Percentiles rank a stretch among this genome's conserved stretches.
Conservation (phyloP, 2,797 vertebrate genomes). For the Euphonia xanthogaster region DNA sequence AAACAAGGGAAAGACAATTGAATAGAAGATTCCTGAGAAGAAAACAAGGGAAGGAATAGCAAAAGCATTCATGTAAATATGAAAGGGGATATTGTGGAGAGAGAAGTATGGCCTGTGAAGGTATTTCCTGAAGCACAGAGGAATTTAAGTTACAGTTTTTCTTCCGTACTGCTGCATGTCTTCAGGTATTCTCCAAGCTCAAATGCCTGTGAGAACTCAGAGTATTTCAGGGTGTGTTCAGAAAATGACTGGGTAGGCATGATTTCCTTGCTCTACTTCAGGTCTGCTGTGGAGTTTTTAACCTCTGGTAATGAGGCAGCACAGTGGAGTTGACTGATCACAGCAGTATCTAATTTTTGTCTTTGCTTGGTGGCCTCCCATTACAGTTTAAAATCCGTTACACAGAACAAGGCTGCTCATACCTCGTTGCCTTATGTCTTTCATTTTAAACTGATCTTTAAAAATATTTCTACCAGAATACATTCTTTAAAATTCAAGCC, state of each 20-base stretch:
- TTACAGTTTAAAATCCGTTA: not conserved
- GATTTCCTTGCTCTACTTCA: not conserved
- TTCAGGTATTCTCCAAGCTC: not conserved
- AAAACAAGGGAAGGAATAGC: not conserved
- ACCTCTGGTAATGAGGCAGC: not conserved
- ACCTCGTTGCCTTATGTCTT: not conserved
- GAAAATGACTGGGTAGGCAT: not conserved
- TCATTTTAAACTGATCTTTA: not conserved
- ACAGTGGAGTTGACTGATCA: not conserved
- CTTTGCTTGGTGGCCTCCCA: not conserved
- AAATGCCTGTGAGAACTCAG: not conserved
- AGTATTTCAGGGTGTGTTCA: not conserved
- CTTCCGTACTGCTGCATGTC: not conserved
- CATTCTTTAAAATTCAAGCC: not conserved
- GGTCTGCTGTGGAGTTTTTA: not conserved
- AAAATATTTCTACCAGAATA: not conserved
- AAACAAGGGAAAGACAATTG: not conserved
- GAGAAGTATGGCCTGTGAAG: not conserved
- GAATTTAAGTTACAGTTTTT: not conserved
- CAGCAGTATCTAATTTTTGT: not conserved
- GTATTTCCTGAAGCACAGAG: not conserved
- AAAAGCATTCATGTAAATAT: not conserved
- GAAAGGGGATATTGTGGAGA: not conserved
- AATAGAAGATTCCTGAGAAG: not conserved
- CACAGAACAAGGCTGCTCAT: not conserved